phyloP scores from a whole-genome alignment of 2,797 vertebrate genomes.

The Chelonia mydas region DNA sequence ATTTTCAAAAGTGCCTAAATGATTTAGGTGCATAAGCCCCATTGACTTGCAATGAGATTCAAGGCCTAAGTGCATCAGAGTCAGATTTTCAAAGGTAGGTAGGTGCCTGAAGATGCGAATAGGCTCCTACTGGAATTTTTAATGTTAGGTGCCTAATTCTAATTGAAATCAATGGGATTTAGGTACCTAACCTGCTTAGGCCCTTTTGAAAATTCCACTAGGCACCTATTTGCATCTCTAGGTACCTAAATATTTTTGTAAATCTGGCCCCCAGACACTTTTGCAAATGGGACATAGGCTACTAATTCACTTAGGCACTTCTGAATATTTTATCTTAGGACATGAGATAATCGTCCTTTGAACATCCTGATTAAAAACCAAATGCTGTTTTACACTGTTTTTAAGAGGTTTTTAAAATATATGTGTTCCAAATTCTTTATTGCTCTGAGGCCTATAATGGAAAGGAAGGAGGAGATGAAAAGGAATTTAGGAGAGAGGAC shows the following conservation, averaged over 20 bases:
- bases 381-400: constrained; percentile 2
- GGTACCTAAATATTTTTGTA: background rate
- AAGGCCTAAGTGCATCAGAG: too few relatives aligned
- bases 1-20: background rate
- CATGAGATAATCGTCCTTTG: background rate
- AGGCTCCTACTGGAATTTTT: background rate
- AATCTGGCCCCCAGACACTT: constrained; percentile 1
- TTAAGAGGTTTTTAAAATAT: background rate
- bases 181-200: background rate
- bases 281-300: background rate
- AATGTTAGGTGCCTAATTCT: background rate
- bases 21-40: background rate
- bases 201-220: background rate
- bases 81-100: background rate
- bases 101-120: background rate
- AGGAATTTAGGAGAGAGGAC: background rate
- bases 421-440: background rate
- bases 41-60: background rate
- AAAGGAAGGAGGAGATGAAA: background rate
- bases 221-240: background rate
- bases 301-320: background rate
- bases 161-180: background rate
- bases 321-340: background rate
- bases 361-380: background rate
- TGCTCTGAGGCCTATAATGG: background rate